Conservation (phyloP, 2,888 invertebrate species). For the Blastobasis adustella region DNA sequence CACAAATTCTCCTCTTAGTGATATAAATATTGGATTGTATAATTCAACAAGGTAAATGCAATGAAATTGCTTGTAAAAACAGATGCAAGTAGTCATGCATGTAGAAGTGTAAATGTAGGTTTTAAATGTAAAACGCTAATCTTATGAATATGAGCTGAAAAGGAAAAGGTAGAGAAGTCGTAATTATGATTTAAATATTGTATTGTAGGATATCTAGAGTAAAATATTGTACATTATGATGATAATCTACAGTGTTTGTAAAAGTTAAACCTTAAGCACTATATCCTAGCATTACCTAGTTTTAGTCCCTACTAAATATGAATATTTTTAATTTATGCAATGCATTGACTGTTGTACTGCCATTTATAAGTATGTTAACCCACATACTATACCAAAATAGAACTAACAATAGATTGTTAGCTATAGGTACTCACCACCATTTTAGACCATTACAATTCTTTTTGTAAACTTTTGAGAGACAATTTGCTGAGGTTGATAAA, state of each 20-base stretch:
- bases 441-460: constrained; percentile 9
- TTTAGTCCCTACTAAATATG: too few species aligned
- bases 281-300: too few species aligned
- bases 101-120: constrained; percentile 15
- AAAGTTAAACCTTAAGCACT: too few species aligned
- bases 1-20: too few species aligned
- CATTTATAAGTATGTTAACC: too few species aligned
- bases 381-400: background rate
- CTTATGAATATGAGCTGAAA: constrained; percentile 65
- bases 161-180: constrained; percentile 3
- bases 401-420: constrained; percentile 53
- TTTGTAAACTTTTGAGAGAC: constrained; percentile 73
- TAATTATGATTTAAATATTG: constrained; percentile 19
- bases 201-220: background rate
- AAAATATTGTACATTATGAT: background rate
- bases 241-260: too few species aligned
- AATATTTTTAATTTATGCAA: too few species aligned
- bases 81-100: background rate
- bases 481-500: constrained; percentile 67
- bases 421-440: constrained; percentile 22
- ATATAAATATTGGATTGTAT: too few species aligned
- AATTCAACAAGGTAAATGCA: too few species aligned
- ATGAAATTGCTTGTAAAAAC: too few species aligned
- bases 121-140: constrained; percentile 52
- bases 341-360: too few species aligned